These are phyloP conservation scores for Melanitta fusca DNA, from an alignment of 2,797 vertebrate genomes.

Conservation along the genomic window DNA sequence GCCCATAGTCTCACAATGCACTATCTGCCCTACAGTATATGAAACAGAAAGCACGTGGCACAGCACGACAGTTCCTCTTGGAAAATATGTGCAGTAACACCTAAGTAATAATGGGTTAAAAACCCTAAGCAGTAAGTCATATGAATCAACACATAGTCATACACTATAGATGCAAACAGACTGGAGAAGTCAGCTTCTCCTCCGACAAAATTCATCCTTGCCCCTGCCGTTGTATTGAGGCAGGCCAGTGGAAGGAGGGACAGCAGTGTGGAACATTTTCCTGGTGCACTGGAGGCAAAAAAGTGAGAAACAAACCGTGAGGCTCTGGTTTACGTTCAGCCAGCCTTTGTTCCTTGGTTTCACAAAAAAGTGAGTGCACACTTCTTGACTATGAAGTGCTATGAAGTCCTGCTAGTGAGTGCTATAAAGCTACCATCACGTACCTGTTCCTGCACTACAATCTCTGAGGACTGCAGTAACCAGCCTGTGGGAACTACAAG, in stretches of 20 bases:
- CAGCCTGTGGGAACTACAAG: no score
- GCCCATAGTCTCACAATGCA: not conserved
- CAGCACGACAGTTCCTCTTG: not conserved
- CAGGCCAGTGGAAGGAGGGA: not conserved
- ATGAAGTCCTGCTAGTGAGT: not conserved
- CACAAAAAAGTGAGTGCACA: not conserved
- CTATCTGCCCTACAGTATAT: not conserved
- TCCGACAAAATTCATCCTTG: not conserved
- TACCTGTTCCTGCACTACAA: not conserved
- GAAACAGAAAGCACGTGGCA: not conserved
- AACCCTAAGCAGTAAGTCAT: not conserved
- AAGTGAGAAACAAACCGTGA: not conserved
- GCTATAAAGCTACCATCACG: not conserved
- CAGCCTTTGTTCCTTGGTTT: not conserved
- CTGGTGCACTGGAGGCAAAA: not conserved
- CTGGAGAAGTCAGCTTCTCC: not conserved
- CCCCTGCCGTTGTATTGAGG: not conserved
- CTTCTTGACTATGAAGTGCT: not conserved
- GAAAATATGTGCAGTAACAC: not conserved
- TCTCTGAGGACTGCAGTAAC: not conserved
- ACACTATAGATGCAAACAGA: not conserved
- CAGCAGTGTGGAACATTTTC: not conserved
- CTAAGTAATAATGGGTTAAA: not conserved
- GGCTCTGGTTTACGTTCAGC: not conserved
- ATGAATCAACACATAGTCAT: not conserved